phyloP scores from a whole-genome alignment of 2,888 invertebrate genomes.

The Phengaris arion region DNA sequence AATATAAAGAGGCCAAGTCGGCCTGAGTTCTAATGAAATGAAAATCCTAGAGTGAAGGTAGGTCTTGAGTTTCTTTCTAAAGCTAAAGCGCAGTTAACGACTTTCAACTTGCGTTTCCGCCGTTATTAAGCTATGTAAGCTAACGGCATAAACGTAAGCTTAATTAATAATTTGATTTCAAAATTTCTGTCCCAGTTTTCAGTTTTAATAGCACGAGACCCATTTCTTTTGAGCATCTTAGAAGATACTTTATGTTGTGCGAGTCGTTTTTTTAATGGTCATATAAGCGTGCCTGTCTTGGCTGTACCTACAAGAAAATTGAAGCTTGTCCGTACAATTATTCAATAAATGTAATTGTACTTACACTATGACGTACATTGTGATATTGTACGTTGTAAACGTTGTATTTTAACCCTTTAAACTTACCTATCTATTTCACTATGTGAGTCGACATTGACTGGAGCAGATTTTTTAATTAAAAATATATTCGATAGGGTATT shows the following conservation, averaged over 20 bases:
- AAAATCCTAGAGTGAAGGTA: constrained; percentile 60
- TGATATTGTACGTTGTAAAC: not conserved
- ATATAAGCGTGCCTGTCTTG: not conserved
- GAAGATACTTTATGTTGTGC: constrained; percentile 30
- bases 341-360: not conserved
- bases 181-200: constrained; percentile 53
- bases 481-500: not conserved
- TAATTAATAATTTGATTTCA: constrained; percentile 67
- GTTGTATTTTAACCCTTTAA: not conserved
- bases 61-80: constrained; percentile 62
- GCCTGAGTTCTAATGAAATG: constrained; percentile 59
- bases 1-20: constrained; percentile 41
- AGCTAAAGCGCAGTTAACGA: constrained; percentile 63
- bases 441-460: not conserved
- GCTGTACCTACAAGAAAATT: not conserved
- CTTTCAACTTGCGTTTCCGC: constrained; percentile 57
- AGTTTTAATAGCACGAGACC: constrained; percentile 38
- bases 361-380: not conserved
- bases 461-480: not conserved
- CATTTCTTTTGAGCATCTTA: constrained; percentile 35
- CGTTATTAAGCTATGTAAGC: constrained; percentile 67
- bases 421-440: not conserved
- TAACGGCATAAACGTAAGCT: constrained; percentile 57
- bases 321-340: constrained; percentile 2
- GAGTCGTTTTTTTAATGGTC: not conserved